phyloP scores from a whole-genome alignment of 2,888 invertebrate species.

The Timandra comae region DNA sequence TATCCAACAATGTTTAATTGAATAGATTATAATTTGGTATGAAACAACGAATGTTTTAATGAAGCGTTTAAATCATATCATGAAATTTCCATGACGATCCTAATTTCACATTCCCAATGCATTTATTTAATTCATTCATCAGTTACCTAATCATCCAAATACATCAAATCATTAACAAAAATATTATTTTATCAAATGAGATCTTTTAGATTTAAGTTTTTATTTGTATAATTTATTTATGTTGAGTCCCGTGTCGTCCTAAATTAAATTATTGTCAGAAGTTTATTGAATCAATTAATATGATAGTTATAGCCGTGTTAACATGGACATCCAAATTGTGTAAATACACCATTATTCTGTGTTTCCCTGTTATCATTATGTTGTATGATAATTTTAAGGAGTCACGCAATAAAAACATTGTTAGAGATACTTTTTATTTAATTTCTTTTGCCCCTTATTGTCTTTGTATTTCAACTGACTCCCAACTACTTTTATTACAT shows the following conservation, averaged over 20 bases:
- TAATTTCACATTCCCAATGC: conserved; percentile 20
- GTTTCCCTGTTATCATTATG: conserved; percentile 36
- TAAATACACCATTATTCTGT: conserved; percentile 22
- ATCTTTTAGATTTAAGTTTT: conserved; percentile 31
- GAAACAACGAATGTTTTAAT: conserved; percentile 21
- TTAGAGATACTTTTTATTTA: conserved; percentile 38
- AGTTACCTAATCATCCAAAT: conserved; percentile 21
- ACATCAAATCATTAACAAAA: conserved; percentile 6
- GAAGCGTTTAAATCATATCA: conserved; percentile 19
- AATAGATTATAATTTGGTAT: conserved; percentile 11
- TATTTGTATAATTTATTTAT: conserved; percentile 60
- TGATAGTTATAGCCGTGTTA: neutral
- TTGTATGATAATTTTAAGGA: conserved; percentile 51
- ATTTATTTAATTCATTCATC: conserved; percentile 16
- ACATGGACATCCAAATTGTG: conserved; percentile 20
- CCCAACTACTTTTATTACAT: no score
- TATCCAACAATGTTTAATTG: conserved; percentile 11
- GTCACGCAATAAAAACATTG: conserved; percentile 60
- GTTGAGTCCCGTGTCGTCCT: conserved; percentile 27
- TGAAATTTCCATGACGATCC: conserved; percentile 27
- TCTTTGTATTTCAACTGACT: no score
- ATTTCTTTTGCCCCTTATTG: conserved; percentile 16
- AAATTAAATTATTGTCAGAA: neutral
- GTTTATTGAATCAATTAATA: no score
- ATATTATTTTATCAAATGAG: conserved; percentile 14